phyloP scores from a whole-genome alignment of 2,113 vertebrate species.

The Stegostoma tigrinum region DNA sequence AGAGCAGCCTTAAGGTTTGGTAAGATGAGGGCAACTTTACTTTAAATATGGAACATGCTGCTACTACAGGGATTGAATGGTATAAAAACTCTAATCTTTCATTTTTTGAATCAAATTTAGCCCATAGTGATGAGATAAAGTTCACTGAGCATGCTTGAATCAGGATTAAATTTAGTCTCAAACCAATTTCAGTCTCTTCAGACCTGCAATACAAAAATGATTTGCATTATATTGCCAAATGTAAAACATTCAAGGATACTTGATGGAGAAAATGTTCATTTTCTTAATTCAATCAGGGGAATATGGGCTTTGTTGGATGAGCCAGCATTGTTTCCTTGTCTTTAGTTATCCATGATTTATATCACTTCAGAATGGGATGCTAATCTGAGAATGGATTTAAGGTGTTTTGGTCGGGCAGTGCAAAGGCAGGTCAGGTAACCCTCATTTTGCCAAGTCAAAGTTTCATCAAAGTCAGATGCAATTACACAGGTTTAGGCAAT shows the following conservation, averaged over 20 bases:
- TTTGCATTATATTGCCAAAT: neutral
- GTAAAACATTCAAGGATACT: neutral
- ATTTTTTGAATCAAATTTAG: neutral
- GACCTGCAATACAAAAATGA: neutral
- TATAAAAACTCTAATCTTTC: neutral
- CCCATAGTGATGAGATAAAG: neutral
- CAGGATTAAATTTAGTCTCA: neutral
- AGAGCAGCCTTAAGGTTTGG: no score
- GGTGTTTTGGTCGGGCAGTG: neutral
- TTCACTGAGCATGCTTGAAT: neutral
- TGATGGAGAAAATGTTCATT: neutral
- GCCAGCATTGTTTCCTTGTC: no score
- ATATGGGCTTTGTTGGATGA: no score
- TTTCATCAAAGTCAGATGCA: neutral
- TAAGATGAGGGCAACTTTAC: no score
- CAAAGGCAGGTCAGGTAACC: neutral
- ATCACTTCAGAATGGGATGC: neutral
- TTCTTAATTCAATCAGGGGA: no score
- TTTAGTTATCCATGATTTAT: neutral
- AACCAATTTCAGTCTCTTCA: neutral
- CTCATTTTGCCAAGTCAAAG: neutral
- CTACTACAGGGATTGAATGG: neutral
- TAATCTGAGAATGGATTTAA: neutral
- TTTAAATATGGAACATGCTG: neutral
- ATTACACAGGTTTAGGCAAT: neutral